Evolutionary conservation across 2,113 vertebrate species (phyloP), one percentile per base, ranked within the genome.

Genomic region (Solea solea): DNA sequence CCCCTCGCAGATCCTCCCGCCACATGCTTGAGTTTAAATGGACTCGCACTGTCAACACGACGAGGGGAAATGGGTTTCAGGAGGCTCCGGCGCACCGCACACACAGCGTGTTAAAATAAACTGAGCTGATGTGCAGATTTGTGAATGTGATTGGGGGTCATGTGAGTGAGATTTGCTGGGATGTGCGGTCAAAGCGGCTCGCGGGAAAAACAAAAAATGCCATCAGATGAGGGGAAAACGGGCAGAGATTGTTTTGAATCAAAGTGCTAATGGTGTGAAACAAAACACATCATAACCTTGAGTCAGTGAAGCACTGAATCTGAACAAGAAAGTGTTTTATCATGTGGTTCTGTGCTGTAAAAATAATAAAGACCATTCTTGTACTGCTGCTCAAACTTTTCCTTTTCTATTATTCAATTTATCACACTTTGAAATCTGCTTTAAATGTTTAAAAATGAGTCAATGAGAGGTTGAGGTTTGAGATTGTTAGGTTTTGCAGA

Each of bases 91-190:
- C 1, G 71, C 44, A 34, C 34, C 34, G 3, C 34, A 34, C 34
- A 34, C 34, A 15, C 73, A 16, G 64, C n/a, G 55, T 79, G 91
- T 72, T 86, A 72, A 90, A 92, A 91, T 81, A 89, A 91, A 87
- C 81, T 68, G 62, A 53, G 21, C 54, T 10, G 73, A 86, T 45
- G 80, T 75, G 83, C 58, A 74, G 84, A 90, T 90, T 86, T 81
- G 83, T 64, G 61, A 76, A 85, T 64, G 28, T 58, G 81, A 80
- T 81, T 77, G 53, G 28, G 62, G 69, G 58, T 67, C 70, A 21
- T 69, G 71, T 64, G 71, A 82, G 64, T 66, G 74, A 88, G 69
- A 85, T 82, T 78, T 11, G 15, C 66, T 34, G 51, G 39, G 77
- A 75, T 79, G 78, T 80, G 57, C 54, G 63, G 66, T 72, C 70